Conservation (phyloP, 2,113 vertebrate species). For the Progne subis region DNA sequence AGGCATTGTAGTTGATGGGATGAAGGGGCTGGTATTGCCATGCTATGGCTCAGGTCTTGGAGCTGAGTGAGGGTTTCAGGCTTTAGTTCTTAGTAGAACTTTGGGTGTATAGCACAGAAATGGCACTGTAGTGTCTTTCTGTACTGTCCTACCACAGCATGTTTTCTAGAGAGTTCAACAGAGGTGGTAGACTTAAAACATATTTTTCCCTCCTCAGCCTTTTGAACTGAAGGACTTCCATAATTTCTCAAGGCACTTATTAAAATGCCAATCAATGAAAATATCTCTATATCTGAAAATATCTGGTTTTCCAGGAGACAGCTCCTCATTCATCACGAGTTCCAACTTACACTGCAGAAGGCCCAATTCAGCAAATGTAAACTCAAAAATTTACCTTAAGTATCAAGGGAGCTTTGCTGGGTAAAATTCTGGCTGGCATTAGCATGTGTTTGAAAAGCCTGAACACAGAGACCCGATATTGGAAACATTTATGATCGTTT, state of each 20-base stretch:
- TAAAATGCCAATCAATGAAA: not conserved
- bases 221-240: not conserved
- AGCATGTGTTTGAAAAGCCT: not conserved
- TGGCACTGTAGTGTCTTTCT: not conserved
- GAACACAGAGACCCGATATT: not conserved
- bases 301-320: not conserved
- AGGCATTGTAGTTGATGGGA: accelerated
- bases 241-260: constrained; percentile 1
- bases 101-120: not conserved
- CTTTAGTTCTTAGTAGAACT: not conserved
- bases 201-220: not conserved
- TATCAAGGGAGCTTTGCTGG: not conserved
- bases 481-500: not conserved
- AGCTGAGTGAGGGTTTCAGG: not conserved
- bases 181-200: not conserved
- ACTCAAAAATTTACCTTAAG: not conserved
- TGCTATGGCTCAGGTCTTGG: not conserved
- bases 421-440: not conserved
- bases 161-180: not conserved
- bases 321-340: not conserved
- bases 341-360: not conserved
- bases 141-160: accelerated
- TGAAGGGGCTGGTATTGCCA: not conserved
- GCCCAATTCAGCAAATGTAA: not conserved
- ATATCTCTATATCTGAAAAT: too few species aligned